Percentiles rank a stretch among this genome's conserved stretches.
These are phyloP conservation scores for Agonopterix alstromeriana DNA, from an alignment of 2,888 invertebrate species.

Conservation along the genomic window DNA sequence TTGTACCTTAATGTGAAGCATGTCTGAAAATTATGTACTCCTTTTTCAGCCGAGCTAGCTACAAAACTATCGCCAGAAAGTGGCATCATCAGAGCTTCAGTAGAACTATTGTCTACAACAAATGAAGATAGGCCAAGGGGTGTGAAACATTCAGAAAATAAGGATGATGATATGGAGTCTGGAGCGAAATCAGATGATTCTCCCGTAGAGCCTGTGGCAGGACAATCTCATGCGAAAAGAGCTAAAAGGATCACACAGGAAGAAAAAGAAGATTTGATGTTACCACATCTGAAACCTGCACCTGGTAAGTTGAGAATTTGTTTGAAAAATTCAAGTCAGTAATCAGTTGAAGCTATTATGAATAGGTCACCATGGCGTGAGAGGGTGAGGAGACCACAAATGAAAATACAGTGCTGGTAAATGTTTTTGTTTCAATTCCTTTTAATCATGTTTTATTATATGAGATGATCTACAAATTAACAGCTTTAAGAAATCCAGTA, in stretches of 20 bases:
- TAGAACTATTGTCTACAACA: slow-evolving; percentile 85
- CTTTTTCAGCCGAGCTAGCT: slow-evolving; percentile 70
- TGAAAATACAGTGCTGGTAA: too few relatives aligned
- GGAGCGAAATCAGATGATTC: slow-evolving; percentile 1
- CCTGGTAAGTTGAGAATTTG: slow-evolving; percentile 50
- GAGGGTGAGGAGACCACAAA: too few relatives aligned
- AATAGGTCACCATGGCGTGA: too few relatives aligned
- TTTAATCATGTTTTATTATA: too few relatives aligned
- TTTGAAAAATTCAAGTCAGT: too few relatives aligned
- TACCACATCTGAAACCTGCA: slow-evolving; percentile 89
- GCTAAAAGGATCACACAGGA: slow-evolving; percentile 64
- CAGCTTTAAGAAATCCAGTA: too few relatives aligned
- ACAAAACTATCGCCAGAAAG: slow-evolving; percentile 81
- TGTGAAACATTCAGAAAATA: slow-evolving; percentile 28
- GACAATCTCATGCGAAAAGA: slow-evolving; percentile 55
- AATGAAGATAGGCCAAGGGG: slow-evolving; percentile 83
- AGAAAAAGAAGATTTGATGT: slow-evolving; percentile 82
- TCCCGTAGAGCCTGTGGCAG: slow-evolving; percentile 22
- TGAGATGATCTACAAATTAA: too few relatives aligned
- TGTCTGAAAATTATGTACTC: neutral
- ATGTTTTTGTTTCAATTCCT: too few relatives aligned
- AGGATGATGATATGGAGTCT: neutral
- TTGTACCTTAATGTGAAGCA: neutral
- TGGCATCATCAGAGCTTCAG: slow-evolving; percentile 87
- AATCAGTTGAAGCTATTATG: too few relatives aligned